Evolutionary conservation across 2,797 vertebrate genomes (phyloP).

Genomic region (Nyctibius grandis): DNA sequence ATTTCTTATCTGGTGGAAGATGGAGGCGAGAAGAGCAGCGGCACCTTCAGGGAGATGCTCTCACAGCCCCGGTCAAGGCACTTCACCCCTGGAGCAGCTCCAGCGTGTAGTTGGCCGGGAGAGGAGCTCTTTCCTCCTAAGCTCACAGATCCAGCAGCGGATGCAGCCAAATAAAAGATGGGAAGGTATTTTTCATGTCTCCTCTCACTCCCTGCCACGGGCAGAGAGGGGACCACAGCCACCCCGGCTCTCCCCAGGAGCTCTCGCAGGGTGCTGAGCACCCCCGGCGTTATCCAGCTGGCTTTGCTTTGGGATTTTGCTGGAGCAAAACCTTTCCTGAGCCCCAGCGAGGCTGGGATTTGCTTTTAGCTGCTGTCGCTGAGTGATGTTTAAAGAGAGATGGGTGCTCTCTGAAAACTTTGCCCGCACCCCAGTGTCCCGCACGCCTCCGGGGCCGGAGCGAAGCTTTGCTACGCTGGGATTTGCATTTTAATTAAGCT

Average conservation of each 20-base stretch:
- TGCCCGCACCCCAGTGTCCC: rapidly evolving
- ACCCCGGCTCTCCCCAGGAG: not conserved
- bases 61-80: not conserved
- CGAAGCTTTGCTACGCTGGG: not conserved
- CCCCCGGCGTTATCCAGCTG: not conserved
- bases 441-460: not conserved
- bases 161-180: not conserved
- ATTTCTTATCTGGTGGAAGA: not conserved
- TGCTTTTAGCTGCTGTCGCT: not conserved
- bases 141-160: not conserved
- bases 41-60: not conserved
- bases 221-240: rapidly evolving
- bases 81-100: not conserved
- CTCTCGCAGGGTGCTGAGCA: rapidly evolving
- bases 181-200: not conserved
- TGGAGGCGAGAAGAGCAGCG: not conserved
- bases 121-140: not conserved
- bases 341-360: not conserved
- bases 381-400: not conserved
- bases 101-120: rapidly evolving
- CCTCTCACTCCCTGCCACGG: not conserved
- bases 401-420: not conserved
- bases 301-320: not conserved
- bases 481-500: not conserved
- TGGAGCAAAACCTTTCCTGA: not conserved